Evolutionary conservation across 2,113 vertebrate genomes (phyloP), one percentile per base, ranked within the genome.

Genomic region (Marmota flaviventris): DNA sequence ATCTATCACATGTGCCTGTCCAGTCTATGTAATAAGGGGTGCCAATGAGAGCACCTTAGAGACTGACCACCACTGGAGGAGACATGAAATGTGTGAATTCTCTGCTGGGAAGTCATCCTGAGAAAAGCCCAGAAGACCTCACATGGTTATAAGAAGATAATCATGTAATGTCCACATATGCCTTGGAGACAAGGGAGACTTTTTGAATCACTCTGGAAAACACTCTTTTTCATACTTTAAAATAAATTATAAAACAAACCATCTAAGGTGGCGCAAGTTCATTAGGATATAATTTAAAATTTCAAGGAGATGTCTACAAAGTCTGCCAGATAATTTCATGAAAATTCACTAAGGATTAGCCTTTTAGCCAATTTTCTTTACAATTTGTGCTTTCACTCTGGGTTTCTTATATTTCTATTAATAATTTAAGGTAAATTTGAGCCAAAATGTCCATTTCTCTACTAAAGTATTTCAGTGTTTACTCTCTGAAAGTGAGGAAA

Each of bases 361-460:
- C 25, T 83, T 85, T 63, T 48, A 48, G 53, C 29, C 27, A n/a
- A 32, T 85, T 72, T 70, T 81, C 17, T 65, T 83, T 67, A 72
- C 20, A 22, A 78, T 61, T 39, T 70, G 20, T 72, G 10, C 29
- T 85, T 14, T 37, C 1, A 0, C 34, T 12, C 13, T 88, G 70
- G 34, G 12, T 69, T 78, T 67, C 12, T 56, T 72, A 34, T 37
- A 76, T 72, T 84, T 84, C 65, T 61, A 70, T 51, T 82, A 34
- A 93, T 53, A 77, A 76, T 39, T 77, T 10, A 89, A 17, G 67
- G 58, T 91, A 85, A 82, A 69, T 89, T 79, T 81, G 51, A 91
- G 9, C 12, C 72, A 32, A 14, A 17, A 45, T 29, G 25, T 3
- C 51, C 45, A n/a, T 75, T 91, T 76, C 51, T 9, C 9, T 7